Evolutionary conservation across 2,113 vertebrate genomes (phyloP), one percentile per base, ranked within the genome.

Genomic region (Aleadryas rufinucha): DNA sequence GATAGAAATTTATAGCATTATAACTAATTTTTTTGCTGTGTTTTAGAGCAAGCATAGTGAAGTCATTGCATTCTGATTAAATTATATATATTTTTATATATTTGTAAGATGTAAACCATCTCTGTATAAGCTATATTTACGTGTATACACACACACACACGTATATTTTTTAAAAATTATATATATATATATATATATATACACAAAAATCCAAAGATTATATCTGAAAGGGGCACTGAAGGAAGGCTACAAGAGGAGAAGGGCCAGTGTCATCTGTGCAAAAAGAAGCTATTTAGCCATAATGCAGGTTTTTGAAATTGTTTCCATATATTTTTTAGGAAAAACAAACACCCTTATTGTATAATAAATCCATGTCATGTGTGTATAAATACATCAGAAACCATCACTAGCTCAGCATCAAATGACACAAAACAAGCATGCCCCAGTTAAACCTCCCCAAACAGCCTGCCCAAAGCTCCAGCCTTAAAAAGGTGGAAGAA

Each of bases 331-430:
- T 41, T 54, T 26, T 21, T 1, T 1, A 5, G 19, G 33, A 15
- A 35, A 9, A 37, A 47, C 11, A 39, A 53, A 15, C 4, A 8
- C 13, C 17, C 27, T 59, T 68, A 24, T 10, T 60, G 8, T 21
- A 4, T 10, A 41, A 30, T 10, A 66, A 61, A 72, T 16, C 39
- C 18, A 1, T 4, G 21, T 8, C 11, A 11, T 0, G 0, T 20
- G 3, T 28, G 13, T 28, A 12, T 8, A 44, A 64, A 37, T 16
- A 37, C n/a, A 76, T 8, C 57, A 77, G 87, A 35, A 91, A 30
- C 8, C 57, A 19, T 30, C 52, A 13, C n/a, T 4, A 53, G 26
- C 42, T 57, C 39, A 27, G 31, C 23, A 35, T 13, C n/a, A 61
- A 56, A 42, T 18, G 63, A 35, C 61, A 66, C 52, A 45, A 42